These are phyloP conservation scores for Hippasteria phrygiana DNA, from an alignment of 53 echinoderm and acorn worm species.

Conservation along the genomic window DNA sequence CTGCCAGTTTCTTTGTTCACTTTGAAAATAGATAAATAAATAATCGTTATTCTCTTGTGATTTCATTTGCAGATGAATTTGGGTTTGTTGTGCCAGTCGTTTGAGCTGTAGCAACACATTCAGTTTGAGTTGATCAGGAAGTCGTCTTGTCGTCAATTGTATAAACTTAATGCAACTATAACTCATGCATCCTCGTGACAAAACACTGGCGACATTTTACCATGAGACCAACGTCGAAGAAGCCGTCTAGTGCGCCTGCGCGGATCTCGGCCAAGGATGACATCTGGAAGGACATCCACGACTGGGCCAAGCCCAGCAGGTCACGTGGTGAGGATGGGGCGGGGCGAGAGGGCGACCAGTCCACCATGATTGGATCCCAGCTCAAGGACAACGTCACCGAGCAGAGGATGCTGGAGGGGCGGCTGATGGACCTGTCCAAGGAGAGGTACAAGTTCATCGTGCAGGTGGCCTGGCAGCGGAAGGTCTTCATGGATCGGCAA, in stretches of 20 bases:
- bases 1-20: too few species aligned
- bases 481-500: slow-evolving; percentile 96
- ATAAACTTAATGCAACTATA: neutral
- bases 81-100: too few species aligned
- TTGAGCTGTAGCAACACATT: too few species aligned
- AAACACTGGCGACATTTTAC: neutral
- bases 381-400: slow-evolving; percentile 98
- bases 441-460: slow-evolving; percentile 97
- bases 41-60: too few species aligned
- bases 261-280: slow-evolving; percentile 86
- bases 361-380: slow-evolving; percentile 85
- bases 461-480: slow-evolving; percentile 95
- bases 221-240: slow-evolving; percentile 52
- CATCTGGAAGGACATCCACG: slow-evolving; percentile 89
- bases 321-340: slow-evolving; percentile 59
- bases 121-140: too few species aligned
- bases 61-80: too few species aligned
- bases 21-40: too few species aligned
- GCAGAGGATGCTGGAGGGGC: slow-evolving; percentile 88
- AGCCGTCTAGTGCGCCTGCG: slow-evolving; percentile 85
- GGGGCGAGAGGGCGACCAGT: slow-evolving; percentile 53
- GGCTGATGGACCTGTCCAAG: slow-evolving; percentile 91
- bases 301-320: slow-evolving; percentile 90
- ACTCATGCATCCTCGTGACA: neutral
- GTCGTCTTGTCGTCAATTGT: neutral